These are phyloP conservation scores for Polyploca ridens DNA, from an alignment of 2,888 invertebrate genomes.

Conservation along the genomic window DNA sequence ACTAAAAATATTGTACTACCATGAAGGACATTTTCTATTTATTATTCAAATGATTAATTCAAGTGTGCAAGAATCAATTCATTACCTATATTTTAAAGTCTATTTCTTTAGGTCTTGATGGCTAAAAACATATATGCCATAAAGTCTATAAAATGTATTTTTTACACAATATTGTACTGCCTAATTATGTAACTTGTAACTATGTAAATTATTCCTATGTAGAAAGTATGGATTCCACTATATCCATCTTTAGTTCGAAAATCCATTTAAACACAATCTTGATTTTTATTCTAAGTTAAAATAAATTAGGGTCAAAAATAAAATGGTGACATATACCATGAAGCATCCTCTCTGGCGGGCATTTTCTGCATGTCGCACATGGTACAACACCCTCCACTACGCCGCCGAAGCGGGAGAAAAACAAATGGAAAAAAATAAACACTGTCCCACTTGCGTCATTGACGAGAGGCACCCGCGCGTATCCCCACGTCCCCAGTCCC, in stretches of 20 bases:
- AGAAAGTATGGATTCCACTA: neutral
- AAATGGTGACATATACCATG: constrained; percentile 65
- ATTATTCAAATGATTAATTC: too few relatives aligned
- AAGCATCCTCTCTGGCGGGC: constrained; percentile 73
- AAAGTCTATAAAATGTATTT: too few relatives aligned
- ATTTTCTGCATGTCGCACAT: constrained; percentile 83
- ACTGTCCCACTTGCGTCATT: constrained; percentile 71
- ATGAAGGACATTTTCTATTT: too few relatives aligned
- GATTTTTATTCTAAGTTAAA: neutral
- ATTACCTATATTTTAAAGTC: neutral
- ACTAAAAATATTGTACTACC: too few relatives aligned
- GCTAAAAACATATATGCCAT: too few relatives aligned
- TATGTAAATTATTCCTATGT: neutral
- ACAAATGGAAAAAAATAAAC: constrained; percentile 51
- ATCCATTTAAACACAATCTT: neutral
- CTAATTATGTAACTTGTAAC: neutral
- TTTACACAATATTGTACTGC: neutral
- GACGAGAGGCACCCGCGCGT: constrained; percentile 48
- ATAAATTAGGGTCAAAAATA: constrained; percentile 14
- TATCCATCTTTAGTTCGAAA: too few relatives aligned
- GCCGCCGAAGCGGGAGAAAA: constrained; percentile 61
- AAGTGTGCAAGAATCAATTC: too few relatives aligned
- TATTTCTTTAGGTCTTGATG: neutral
- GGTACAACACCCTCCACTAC: constrained; percentile 42
- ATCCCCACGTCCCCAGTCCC: constrained; percentile 75